A percentile compares a stretch with the other conserved stretches of the same genome.
These are phyloP conservation scores for Iselma pallidipennis DNA, from an alignment of 2,888 invertebrate species.

Conservation along the genomic window DNA sequence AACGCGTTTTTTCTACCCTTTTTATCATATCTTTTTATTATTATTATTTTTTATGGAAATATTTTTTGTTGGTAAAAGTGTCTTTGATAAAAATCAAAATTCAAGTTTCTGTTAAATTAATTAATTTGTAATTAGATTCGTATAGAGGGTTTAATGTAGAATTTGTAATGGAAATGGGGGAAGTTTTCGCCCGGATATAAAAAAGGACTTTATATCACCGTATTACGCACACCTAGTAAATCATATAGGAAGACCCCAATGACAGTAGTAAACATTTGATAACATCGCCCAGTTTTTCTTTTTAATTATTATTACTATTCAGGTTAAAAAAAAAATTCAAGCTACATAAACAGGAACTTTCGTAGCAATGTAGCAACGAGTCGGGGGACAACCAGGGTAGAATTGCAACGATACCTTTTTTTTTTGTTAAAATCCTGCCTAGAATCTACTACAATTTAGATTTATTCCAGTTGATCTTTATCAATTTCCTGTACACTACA, in stretches of 20 bases:
- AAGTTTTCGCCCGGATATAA: not conserved
- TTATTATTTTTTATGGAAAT: not conserved
- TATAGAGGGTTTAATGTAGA: not conserved
- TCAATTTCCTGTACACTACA: not conserved
- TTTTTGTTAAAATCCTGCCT: not conserved
- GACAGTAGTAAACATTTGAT: not conserved
- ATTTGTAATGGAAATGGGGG: not conserved
- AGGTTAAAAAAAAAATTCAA: not conserved
- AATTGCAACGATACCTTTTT: no score
- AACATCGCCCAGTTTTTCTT: not conserved
- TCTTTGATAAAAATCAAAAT: not conserved
- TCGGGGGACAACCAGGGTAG: no score
- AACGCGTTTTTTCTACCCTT: constrained; percentile 12
- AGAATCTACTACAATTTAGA: not conserved
- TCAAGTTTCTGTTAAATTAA: not conserved
- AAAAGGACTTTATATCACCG: not conserved
- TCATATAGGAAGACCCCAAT: not conserved
- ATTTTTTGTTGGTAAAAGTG: not conserved
- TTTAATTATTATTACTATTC: not conserved
- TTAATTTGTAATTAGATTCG: not conserved
- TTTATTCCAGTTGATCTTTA: not conserved
- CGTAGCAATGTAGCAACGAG: no score
- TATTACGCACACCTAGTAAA: not conserved
- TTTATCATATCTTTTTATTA: not conserved
- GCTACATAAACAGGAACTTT: no score